These are phyloP conservation scores for Solenopsis fugax DNA, from an alignment of 1,140 invertebrate species.

Conservation along the genomic window DNA sequence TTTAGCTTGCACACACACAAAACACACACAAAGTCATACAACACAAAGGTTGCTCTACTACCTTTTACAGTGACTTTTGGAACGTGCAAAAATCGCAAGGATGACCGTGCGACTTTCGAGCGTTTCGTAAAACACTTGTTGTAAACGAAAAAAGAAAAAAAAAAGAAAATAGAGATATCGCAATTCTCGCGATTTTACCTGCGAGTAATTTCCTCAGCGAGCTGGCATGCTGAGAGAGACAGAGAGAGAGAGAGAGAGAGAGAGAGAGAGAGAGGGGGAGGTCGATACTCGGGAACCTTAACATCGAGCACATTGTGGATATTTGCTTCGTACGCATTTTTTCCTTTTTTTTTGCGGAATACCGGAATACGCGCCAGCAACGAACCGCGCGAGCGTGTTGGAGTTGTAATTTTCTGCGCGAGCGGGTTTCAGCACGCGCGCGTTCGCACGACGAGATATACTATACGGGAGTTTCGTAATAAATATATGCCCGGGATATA, in stretches of 20 bases:
- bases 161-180: neutral
- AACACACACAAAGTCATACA: neutral
- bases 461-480: constrained; percentile 82
- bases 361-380: neutral
- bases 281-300: neutral
- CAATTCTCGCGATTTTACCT: neutral
- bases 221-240: too few relatives aligned
- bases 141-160: neutral
- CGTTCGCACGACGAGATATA: constrained; percentile 3
- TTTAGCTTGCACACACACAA: neutral
- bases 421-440: constrained; percentile 23
- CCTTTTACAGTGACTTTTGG: neutral
- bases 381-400: neutral
- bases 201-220: too few relatives aligned
- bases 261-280: neutral
- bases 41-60: neutral
- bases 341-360: neutral
- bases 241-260: too few relatives aligned
- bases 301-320: neutral
- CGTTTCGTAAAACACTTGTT: neutral
- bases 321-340: constrained; percentile 18
- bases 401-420: constrained; percentile 37
- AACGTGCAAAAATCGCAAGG: constrained; percentile 1
- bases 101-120: constrained; percentile 2
- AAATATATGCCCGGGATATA: constrained; percentile 84